Base-by-base conservation (phyloP, 2,113 vertebrate species). In the Cyanoramphus novaezelandiae region DNA sequence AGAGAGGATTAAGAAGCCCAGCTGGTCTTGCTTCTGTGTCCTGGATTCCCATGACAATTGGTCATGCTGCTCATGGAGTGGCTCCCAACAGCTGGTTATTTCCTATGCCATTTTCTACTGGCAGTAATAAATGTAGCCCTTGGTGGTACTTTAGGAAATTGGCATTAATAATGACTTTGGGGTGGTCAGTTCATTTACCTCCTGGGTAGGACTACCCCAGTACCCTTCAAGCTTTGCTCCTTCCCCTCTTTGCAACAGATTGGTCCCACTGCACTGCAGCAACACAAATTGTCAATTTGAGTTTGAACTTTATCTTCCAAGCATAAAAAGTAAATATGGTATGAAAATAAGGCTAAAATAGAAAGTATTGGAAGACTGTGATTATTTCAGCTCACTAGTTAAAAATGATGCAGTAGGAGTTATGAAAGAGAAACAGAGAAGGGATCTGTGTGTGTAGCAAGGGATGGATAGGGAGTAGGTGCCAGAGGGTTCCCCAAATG, bases 11-110 rank as follows among this genome's bases (percentile, higher is more conserved):
- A 93, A 92, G 75, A 18, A 82, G 79, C 95, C 87, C 85, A 97
- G 88, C 77, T 92, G 91, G 67, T 72, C 89, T 82, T 52, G 28
- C 86, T 92, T 84, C 88, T 78, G 44, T 79, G 71, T 86, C 94
- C 93, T 97, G 75, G 46, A 68, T 77, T 96, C 81, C 93, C 92
- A 44, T 53, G 86, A 92, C 67, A 69, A 89, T 91, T 8, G 33
- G 85, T 11, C 94, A 87, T 28, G 69, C 94, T 81, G 89, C 94
- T 69, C 59, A 37, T 33, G 1, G 55, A 62, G 65, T 63, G 90
- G 85, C 86, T 93, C 41, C 82, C 79, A 97, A 64, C 94, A 97
- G 95, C 78, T 97, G 94, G 71, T 76, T 75, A 46, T 77, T 63
- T 89, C 52, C 80, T 90, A 4, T 59, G 28, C 50, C 89, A 1